Conservation (phyloP, 2,113 vertebrate genomes). For the Montifringilla adamsi region DNA sequence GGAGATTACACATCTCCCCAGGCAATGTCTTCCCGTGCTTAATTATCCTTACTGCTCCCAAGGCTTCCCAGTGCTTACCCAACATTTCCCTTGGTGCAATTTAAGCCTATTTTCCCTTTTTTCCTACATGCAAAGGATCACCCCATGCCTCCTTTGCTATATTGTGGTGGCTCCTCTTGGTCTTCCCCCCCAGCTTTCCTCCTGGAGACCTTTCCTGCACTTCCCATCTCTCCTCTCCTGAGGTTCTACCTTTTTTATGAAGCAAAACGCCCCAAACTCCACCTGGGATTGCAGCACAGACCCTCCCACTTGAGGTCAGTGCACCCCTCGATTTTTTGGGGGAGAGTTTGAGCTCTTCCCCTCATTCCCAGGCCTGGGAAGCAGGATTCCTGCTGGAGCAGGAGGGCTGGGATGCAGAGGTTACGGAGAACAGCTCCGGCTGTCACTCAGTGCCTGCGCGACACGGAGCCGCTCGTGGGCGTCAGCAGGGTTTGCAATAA, state of each 20-base stretch:
- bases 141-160: background rate
- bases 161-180: background rate
- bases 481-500: constrained; percentile 78
- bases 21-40: constrained; percentile 13
- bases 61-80: background rate
- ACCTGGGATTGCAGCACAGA: background rate
- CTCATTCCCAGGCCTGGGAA: background rate
- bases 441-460: background rate
- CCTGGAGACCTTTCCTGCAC: background rate
- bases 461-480: constrained; percentile 57
- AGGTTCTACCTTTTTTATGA: background rate
- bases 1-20: constrained; percentile 53
- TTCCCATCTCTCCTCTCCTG: background rate
- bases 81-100: background rate
- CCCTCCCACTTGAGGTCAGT: background rate
- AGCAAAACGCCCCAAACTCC: background rate
- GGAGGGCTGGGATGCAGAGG: background rate
- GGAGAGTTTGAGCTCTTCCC: background rate
- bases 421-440: background rate
- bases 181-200: background rate
- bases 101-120: constrained; percentile 19
- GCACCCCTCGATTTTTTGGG: background rate
- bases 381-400: background rate
- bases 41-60: constrained; percentile 34
- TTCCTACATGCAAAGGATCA: background rate